Evolutionary conservation across 2,113 vertebrate species (phyloP), one percentile per base, ranked within the genome.

Genomic region (Stercorarius parasiticus): DNA sequence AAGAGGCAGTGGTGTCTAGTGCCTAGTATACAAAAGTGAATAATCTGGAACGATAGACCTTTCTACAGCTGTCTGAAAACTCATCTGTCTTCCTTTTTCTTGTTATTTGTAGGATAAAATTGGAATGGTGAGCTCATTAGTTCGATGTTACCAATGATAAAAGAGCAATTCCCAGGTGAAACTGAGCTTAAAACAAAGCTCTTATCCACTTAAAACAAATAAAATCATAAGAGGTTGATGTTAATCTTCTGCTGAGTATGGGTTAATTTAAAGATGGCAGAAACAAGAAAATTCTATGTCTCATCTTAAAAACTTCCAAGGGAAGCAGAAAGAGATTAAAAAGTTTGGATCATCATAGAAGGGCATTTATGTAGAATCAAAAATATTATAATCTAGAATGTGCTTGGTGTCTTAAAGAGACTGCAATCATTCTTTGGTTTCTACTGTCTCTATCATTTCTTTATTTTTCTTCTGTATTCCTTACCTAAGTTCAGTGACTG

Each of bases 271-370:
- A 78, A 83, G 45, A 79, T 65, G 67, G 29, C 30, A 65, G 40
- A 83, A 78, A 79, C 26, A 89, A 92, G 56, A 50, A 86, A 74
- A 86, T n/a, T 59, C 55, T 45, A 10, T 40, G 26, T 43, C 89
- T 89, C 17, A 17, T 72, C 52, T 76, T 77, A 7, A 88, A 96
- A 95, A 80, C 8, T 42, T 52, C 6, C 42, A 55, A 72, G 34
- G 36, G 65, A 87, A 87, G 58, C 29, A 95, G 81, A 78, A 95
- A 81, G n/a, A 53, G 21, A 74, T 94, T 85, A 38, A 93, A 86
- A 96, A 89, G 34, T 90, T 70, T 49, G 34, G 72, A 78, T 92
- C 30, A 53, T 88, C 65, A 72, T 36, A 80, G 82, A 79, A 82
- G 13, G 25, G 17, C 22, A 82, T 74, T 87, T 43, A 38, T 71